These are phyloP conservation scores for Slavum lentiscoides DNA, from an alignment of 2,888 invertebrate genomes.

Conservation along the genomic window DNA sequence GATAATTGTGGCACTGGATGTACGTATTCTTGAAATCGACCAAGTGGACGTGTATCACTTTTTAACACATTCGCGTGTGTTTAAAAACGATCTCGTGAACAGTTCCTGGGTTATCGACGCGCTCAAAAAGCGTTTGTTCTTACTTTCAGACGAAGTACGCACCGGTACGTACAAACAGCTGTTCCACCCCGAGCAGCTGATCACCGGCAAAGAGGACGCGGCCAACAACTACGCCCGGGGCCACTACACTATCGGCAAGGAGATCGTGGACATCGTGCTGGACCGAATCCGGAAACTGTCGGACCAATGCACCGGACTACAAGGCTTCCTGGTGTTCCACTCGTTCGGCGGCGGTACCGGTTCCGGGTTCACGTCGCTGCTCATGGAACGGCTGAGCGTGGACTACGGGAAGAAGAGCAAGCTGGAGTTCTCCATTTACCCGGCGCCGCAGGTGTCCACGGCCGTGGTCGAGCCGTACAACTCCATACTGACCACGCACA, in stretches of 20 bases:
- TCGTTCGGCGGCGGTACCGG: constrained; percentile 68
- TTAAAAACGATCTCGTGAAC: too few relatives aligned
- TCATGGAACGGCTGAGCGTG: constrained; percentile 70
- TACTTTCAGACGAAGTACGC: constrained; percentile 75
- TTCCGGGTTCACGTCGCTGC: constrained; percentile 69
- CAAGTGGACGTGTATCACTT: too few relatives aligned
- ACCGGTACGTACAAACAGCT: constrained; percentile 77
- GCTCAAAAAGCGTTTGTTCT: constrained; percentile 38
- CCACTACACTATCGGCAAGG: constrained; percentile 69
- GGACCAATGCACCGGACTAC: constrained; percentile 66
- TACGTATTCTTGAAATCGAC: too few relatives aligned
- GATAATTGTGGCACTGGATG: too few relatives aligned
- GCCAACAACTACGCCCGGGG: constrained; percentile 73
- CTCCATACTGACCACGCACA: constrained; percentile 67
- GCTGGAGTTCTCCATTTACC: constrained; percentile 70
- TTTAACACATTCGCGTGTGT: too few relatives aligned
- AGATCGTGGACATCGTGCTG: constrained; percentile 65
- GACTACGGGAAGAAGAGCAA: constrained; percentile 72
- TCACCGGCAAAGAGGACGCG: constrained; percentile 72
- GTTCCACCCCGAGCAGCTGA: constrained; percentile 71
- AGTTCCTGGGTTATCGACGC: neutral
- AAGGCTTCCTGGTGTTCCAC: constrained; percentile 69
- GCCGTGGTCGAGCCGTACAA: constrained; percentile 62
- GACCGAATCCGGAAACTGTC: constrained; percentile 65
- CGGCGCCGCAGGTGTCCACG: constrained; percentile 66